Base-by-base conservation (phyloP, 1,140 invertebrate species). In the Heliothis subflexa region DNA sequence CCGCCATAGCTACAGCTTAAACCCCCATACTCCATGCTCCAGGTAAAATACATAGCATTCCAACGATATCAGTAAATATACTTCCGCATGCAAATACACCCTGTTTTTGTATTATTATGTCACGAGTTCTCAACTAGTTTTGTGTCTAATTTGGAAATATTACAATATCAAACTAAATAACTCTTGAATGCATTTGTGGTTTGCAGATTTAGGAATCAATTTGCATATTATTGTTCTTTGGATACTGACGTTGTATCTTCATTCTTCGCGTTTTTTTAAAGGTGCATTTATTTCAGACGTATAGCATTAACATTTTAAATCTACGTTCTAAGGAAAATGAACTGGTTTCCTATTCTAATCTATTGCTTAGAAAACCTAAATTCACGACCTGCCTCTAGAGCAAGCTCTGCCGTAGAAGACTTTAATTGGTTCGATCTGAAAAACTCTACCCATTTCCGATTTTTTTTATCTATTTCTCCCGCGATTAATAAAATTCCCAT, bases 101-200 rank as follows among this genome's bases (percentile, higher is more conserved):
- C 5, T 11, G 11, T 10, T 16, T 55, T 55, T 40, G 33, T 40
- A 64, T 45, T n/a, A n/a, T 45, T 64, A 64, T 64, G 61, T 64
- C 61, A 64, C n/a, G 45, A 64, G 61, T 47, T 64, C 16, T 64
- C n/a, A 47, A 64, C 61, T 47, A 21, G 61, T 64, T 64, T 64
- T 21, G 61, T 4, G 7, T 40, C 16, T 47, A 18, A 45, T 40
- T 18, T 55, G 5, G 18, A 21, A 55, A 55, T 55, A 40, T 40
- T 40, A 40, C 9, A 40, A 40, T 40, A 40, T 40, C 33, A 40
- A 40, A 40, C 33, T 40, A 40, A 40, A 40, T 5, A 40, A 40
- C 33, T 40, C 33, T 40, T 57, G 4, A 16, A 25, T 57, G 55
- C 18, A 25, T 10, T 57, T 25, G 7, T 25, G 55, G 11, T 25